These are phyloP conservation scores for Drosophila nigritarsus DNA, from an alignment of 2,888 invertebrate genomes.

Conservation along the genomic window DNA sequence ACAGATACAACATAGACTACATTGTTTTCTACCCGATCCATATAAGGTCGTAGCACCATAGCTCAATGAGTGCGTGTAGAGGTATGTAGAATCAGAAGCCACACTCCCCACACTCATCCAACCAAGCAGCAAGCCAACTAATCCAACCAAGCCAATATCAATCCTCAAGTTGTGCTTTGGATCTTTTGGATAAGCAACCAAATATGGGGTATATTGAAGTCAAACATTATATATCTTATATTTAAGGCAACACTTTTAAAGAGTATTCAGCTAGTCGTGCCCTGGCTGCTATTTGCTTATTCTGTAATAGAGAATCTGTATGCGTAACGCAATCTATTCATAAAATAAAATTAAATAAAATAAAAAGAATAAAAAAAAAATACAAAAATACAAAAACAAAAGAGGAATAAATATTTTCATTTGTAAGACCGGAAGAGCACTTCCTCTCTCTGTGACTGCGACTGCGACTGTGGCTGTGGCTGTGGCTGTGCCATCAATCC, in stretches of 20 bases:
- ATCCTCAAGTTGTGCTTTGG: conserved; percentile 16
- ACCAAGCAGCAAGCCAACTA: neutral
- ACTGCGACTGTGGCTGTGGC: conserved; percentile 22
- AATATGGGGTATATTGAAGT: neutral
- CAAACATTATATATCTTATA: neutral
- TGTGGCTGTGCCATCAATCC: conserved; percentile 75
- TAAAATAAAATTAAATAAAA: conserved; percentile 82
- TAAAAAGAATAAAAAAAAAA: conserved; percentile 40
- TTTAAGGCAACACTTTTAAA: neutral
- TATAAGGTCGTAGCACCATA: conserved; percentile 49
- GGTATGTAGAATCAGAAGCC: conserved; percentile 3
- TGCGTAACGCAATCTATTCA: conserved; percentile 82
- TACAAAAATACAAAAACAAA: conserved; percentile 37
- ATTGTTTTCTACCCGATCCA: conserved; percentile 41
- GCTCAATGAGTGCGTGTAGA: conserved; percentile 10
- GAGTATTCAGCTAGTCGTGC: conserved; percentile 15
- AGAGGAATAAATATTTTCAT: conserved; percentile 79
- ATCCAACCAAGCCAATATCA: conserved; percentile 10
- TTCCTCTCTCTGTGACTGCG: conserved; percentile 56
- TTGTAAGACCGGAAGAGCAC: conserved; percentile 82
- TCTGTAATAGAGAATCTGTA: conserved; percentile 61
- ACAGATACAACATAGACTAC: conserved; percentile 2
- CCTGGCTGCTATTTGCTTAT: neutral
- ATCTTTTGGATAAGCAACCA: neutral
- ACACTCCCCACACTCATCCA: conserved; percentile 33